These are phyloP conservation scores for Autographa pulchrina DNA, from an alignment of 2,888 invertebrate species.

Conservation along the genomic window DNA sequence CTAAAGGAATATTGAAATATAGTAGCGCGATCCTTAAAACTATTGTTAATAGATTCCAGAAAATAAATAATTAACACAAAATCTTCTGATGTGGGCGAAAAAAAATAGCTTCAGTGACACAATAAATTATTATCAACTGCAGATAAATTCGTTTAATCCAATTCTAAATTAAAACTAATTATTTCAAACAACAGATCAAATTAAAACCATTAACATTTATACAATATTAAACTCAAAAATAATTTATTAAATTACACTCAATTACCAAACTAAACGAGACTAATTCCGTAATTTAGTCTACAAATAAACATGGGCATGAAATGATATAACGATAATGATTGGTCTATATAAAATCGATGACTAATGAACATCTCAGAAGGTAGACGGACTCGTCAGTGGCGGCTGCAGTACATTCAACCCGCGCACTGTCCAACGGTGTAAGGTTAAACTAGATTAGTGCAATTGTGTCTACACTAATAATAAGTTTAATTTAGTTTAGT, in stretches of 20 bases:
- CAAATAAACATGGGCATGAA: conserved; percentile 15
- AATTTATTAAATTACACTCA: neutral
- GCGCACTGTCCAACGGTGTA: conserved; percentile 52
- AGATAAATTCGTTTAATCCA: neutral
- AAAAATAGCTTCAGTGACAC: neutral
- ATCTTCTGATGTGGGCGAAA: neutral
- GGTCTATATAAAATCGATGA: conserved; percentile 66
- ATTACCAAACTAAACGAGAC: neutral
- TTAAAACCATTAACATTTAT: neutral
- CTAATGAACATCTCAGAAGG: conserved; percentile 64
- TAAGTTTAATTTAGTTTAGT: conserved; percentile 36
- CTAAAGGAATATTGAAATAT: neutral
- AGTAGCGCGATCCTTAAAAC: neutral
- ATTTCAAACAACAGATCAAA: neutral
- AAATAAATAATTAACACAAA: too few species aligned
- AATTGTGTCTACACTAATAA: conserved; percentile 58
- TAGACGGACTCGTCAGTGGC: conserved; percentile 61
- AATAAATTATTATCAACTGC: neutral
- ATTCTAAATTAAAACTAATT: neutral
- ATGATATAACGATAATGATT: conserved; percentile 47
- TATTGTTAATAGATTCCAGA: neutral
- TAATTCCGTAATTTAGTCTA: neutral
- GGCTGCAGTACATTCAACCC: conserved; percentile 69
- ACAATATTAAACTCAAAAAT: neutral
- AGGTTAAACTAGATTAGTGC: conserved; percentile 68